These are phyloP conservation scores for Capreolus pygargus DNA, from an alignment of 2,113 vertebrate genomes.

Conservation along the genomic window DNA sequence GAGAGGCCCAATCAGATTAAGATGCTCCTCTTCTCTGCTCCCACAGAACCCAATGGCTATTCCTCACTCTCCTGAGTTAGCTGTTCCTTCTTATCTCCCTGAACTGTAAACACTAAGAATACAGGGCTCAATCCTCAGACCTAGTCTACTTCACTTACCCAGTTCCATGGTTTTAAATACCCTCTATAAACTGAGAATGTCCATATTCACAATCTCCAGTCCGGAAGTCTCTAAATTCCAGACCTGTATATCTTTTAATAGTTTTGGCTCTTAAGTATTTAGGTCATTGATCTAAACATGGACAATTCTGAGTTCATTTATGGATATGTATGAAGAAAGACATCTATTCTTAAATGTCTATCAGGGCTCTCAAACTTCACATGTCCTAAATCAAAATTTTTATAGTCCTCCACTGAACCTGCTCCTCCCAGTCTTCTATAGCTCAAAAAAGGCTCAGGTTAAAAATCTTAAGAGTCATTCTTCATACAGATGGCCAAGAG, in stretches of 20 bases:
- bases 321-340: neutral
- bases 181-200: neutral
- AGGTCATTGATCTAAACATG: neutral
- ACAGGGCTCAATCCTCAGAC: neutral
- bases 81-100: neutral
- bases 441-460: neutral
- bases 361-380: neutral
- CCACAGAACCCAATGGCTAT: neutral
- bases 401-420: neutral
- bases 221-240: neutral
- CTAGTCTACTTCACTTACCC: neutral
- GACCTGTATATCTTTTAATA: neutral
- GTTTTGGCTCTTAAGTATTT: constrained; percentile 15
- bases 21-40: neutral
- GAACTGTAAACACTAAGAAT: neutral
- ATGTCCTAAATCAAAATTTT: neutral
- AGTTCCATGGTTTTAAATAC: neutral
- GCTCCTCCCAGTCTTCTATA: neutral
- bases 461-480: neutral
- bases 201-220: neutral
- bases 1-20: neutral
- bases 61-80: neutral
- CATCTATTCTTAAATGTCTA: constrained; percentile 13
- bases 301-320: neutral
- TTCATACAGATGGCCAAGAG: neutral